These are phyloP conservation scores for Alethe castanea DNA, from an alignment of 2,113 vertebrate species.

Conservation along the genomic window DNA sequence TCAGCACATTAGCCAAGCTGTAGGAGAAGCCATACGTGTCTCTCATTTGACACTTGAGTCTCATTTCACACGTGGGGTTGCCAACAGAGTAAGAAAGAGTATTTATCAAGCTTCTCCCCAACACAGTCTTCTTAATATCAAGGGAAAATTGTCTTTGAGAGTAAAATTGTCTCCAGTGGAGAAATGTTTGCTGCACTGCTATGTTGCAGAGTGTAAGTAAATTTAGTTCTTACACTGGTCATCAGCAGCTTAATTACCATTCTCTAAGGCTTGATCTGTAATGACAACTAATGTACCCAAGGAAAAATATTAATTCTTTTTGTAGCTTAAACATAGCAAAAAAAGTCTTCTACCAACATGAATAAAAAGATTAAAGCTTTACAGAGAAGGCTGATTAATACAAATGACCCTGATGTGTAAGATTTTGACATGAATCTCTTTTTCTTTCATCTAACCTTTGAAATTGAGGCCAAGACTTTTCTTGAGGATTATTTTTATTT, in stretches of 20 bases:
- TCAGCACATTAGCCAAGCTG: not conserved
- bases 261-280: not conserved
- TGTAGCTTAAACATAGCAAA: not conserved
- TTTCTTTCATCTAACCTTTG: conserved; percentile 8
- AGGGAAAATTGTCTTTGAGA: conserved; percentile 33
- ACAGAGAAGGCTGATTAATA: conserved; percentile 31
- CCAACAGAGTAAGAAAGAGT: not conserved
- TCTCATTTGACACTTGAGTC: not conserved
- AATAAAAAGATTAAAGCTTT: conserved; percentile 52
- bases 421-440: not conserved
- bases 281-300: not conserved
- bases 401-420: not conserved
- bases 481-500: conserved; percentile 32
- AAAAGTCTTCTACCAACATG: conserved; percentile 19
- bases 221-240: not conserved
- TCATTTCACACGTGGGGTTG: not conserved
- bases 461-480: conserved; percentile 9
- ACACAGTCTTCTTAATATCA: not conserved
- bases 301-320: not conserved
- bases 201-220: conserved; percentile 22
- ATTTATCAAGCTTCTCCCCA: not conserved
- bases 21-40: not conserved
- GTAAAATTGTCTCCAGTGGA: conserved; percentile 67
- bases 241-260: conserved; percentile 22
- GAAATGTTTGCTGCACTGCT: conserved; percentile 45